Evolutionary conservation across 2,888 invertebrate species (phyloP).

Genomic region (Onchidella celtica): DNA sequence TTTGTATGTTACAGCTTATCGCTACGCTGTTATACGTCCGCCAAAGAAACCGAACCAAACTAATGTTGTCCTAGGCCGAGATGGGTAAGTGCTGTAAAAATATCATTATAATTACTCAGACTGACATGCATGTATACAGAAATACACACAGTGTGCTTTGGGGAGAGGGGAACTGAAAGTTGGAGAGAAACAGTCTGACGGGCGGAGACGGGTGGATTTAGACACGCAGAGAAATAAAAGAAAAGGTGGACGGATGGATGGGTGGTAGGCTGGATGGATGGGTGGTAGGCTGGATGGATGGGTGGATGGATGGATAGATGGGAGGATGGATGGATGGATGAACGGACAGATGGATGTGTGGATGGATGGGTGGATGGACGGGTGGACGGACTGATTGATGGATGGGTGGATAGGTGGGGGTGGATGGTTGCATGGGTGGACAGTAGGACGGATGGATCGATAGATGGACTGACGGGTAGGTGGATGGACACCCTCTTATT

Average conservation of each 20-base stretch:
- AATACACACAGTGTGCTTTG: background rate
- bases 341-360: background rate
- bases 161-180: background rate
- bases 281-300: background rate
- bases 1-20: constrained; percentile 39
- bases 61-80: constrained; percentile 44
- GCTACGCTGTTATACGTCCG: constrained; percentile 48
- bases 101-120: background rate
- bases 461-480: background rate
- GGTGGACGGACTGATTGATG: background rate
- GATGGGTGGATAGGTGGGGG: background rate
- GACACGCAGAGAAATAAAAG: background rate
- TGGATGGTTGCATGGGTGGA: background rate
- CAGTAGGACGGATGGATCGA: background rate
- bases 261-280: background rate
- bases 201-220: background rate
- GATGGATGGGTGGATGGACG: background rate
- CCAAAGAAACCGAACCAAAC: constrained; percentile 46
- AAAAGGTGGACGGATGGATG: background rate
- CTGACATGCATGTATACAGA: background rate
- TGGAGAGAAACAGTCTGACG: background rate
- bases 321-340: background rate
- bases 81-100: constrained; percentile 33
- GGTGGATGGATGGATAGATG: background rate
- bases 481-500: background rate